Evolutionary conservation across 2,888 invertebrate species (phyloP), one percentile per base, ranked within the genome.

Genomic region (Campoletis raptor): DNA sequence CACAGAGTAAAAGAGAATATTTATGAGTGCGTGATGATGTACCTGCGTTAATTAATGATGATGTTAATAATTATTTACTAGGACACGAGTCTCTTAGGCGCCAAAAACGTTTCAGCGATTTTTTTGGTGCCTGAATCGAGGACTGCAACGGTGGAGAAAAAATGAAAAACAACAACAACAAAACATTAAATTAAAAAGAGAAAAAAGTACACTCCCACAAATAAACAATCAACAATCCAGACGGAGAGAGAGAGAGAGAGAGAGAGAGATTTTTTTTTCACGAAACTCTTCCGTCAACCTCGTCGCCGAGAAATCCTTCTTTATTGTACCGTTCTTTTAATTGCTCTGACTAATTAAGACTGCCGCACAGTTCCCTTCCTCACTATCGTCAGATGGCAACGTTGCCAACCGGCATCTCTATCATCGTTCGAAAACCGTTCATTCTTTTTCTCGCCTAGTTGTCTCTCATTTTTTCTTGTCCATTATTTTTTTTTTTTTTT

Each of bases 271-370:
- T 48, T n/a, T 36, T 37, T 77, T 57, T 57, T 37, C 42, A 18
- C 54, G 21, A 67, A 70, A 42, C 21, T 42, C 48, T 67, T 42
- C 57, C 77, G 61, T 42, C 42, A 77, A 72, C 76, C 45, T 70
- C 37, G 70, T 76, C 81, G 81, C 81, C 37, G 57, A 61, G 74
- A 54, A 81, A 88, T 88, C 86, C 86, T 88, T 85, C 76, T 73
- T 66, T 74, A 67, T 74, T 85, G 67, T 48, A 72, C 81, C 86
- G 87, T 85, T 64, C 88, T 90, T 89, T 90, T 90, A 90, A 90
- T 90, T 90, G 89, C 87, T 89, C 86, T 54, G 85, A 86, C 87
- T 92, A 90, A 91, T 91, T 90, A 69, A 69, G 42, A 69, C 72
- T 54, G 18, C 21, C 70, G 54, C 45, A 24, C 48, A 36, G 37